These are phyloP conservation scores for Bombus soroeensis DNA, from an alignment of 1,140 invertebrate species.

Conservation along the genomic window DNA sequence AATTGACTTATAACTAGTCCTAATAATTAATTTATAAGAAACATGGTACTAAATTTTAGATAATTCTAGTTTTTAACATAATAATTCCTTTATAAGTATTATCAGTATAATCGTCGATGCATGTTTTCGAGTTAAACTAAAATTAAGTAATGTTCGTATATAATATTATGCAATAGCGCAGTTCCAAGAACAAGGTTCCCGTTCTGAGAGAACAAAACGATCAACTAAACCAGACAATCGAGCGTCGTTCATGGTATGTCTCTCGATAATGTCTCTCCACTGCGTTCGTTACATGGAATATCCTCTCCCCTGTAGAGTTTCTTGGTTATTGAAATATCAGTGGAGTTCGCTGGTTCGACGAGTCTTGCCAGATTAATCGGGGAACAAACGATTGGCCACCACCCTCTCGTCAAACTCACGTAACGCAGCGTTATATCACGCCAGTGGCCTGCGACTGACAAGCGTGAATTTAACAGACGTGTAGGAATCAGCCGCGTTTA, in stretches of 20 bases:
- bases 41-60: neutral
- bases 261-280: neutral
- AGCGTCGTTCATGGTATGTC: neutral
- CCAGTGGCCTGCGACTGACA: conserved; percentile 75
- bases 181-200: neutral
- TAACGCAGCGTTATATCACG: conserved; percentile 79
- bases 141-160: neutral
- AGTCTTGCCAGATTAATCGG: conserved; percentile 54
- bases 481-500: conserved; percentile 74
- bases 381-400: conserved; percentile 54
- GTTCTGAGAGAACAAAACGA: neutral
- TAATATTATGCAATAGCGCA: neutral
- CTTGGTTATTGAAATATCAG: conserved; percentile 64
- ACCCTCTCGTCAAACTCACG: conserved; percentile 74
- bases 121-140: neutral
- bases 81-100: neutral
- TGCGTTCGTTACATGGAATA: conserved; percentile 1
- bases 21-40: too few species aligned
- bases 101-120: too few species aligned
- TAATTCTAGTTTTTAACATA: neutral
- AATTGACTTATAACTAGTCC: too few species aligned
- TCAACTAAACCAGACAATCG: neutral
- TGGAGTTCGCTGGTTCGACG: conserved; percentile 26
- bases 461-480: conserved; percentile 76
- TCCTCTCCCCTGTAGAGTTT: conserved; percentile 19